Evolutionary conservation across 2,113 vertebrate genomes (phyloP), one percentile per base, ranked within the genome.

Genomic region (Solea senegalensis): DNA sequence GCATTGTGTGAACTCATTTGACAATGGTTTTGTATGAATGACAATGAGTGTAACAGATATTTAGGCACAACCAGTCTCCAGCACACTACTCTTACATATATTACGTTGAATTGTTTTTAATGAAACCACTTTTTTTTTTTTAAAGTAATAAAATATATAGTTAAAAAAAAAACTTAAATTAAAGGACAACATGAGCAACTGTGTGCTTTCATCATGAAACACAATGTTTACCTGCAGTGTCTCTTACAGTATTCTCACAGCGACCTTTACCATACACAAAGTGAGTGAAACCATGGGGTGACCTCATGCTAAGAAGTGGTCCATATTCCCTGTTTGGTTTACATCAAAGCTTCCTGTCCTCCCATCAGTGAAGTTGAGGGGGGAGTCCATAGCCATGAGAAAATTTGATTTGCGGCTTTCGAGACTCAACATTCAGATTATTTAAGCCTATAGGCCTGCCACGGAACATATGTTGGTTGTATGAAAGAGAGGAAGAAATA

Each of bases 331-430:
- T 0, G 51, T 78, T 76, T 76, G 59, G 74, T 79, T 86, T 86
- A 82, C 60, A 57, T 80, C 62, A 64, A 84, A 61, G 75, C 76
- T 64, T 86, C 77, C 76, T 81, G 65, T 64, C 56, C 68, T 80
- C 54, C 76, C 34, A 0, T 59, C 14, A 65, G 48, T 62, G 26
- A 85, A 63, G 0, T 7, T 40, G 46, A 46, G 16, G 39, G 28
- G 8, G 10, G 14, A 9, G 34, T 5, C 28, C 45, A 50, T 45
- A 74, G 28, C 39, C 68, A 44, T 68, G 52, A 64, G 46, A 76
- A 83, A 46, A 78, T 85, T 40, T 16, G n/a, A 70, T 73, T 48
- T 75, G 41, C 3, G 3, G 56, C 46, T 68, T 54, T 67, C 6
- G 54, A 69, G 49, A 67, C 55, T 49, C 40, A 50, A 16, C 27